Conservation (phyloP, 2,797 vertebrate genomes). For the Parambassis ranga region DNA sequence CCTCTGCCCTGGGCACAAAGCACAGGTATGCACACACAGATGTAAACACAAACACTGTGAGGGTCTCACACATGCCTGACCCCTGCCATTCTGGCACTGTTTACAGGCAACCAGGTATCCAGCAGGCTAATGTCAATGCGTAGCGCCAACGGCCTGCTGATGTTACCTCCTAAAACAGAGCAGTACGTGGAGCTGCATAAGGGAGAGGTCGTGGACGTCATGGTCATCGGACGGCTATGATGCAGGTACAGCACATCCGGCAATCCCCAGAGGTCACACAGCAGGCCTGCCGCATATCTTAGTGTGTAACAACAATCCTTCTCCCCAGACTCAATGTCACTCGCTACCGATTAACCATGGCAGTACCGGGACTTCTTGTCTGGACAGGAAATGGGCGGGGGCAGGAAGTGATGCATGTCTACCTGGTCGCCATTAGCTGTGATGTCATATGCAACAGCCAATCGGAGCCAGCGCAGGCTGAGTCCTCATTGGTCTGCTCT, state of each 20-base stretch:
- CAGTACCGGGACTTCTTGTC: slow-evolving; percentile 73
- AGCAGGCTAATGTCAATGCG: slow-evolving; percentile 99
- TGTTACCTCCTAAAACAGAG: slow-evolving; percentile 99
- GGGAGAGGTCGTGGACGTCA: slow-evolving; percentile 98
- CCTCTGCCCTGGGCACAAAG: slow-evolving; percentile 99
- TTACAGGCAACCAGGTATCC: slow-evolving; percentile 96
- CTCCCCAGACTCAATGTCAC: slow-evolving; percentile 62
- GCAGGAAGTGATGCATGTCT: slow-evolving; percentile 93
- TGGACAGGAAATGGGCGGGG: slow-evolving; percentile 65
- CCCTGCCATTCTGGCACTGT: not conserved
- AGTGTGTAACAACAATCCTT: too few relatives aligned
- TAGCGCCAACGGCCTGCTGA: slow-evolving; percentile 97
- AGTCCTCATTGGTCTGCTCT: slow-evolving; percentile 86
- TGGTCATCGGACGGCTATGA: slow-evolving; percentile 99
- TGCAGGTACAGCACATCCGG: slow-evolving; percentile 66
- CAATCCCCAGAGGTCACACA: not conserved
- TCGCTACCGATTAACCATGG: slow-evolving; percentile 67
- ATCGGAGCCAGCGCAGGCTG: slow-evolving; percentile 83
- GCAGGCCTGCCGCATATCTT: too few relatives aligned
- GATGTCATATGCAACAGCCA: slow-evolving; percentile 99
- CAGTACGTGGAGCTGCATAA: slow-evolving; percentile 99
- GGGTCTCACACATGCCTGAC: not conserved
- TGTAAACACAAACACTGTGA: not conserved
- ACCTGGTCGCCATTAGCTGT: slow-evolving; percentile 97
- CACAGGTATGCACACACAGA: slow-evolving; percentile 82